phyloP scores from a whole-genome alignment of 2,888 invertebrate genomes.

The Slavum lentiscoides region DNA sequence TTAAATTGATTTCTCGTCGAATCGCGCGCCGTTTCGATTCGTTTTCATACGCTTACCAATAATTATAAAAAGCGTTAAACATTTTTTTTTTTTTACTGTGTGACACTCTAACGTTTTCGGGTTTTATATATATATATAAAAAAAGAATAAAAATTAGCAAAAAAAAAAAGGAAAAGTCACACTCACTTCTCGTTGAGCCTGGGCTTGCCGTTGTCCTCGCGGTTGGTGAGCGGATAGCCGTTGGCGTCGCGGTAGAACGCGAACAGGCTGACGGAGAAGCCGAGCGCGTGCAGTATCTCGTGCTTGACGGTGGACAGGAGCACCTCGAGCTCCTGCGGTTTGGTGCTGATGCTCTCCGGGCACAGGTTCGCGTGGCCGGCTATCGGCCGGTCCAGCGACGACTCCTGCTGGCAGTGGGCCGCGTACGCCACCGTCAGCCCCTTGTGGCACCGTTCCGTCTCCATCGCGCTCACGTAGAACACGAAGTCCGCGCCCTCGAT shows the following conservation, averaged over 20 bases:
- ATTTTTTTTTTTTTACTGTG: too few species aligned
- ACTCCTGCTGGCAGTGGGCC: constrained; percentile 97
- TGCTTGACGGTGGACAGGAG: constrained; percentile 95
- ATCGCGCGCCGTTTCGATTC: too few species aligned
- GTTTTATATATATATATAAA: too few species aligned
- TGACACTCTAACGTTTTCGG: too few species aligned
- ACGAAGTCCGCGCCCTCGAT: constrained; percentile 89
- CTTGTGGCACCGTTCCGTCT: constrained; percentile 88
- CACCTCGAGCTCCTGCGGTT: constrained; percentile 86
- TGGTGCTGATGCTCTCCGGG: constrained; percentile 89
- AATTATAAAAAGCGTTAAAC: too few species aligned
- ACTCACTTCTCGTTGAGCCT: constrained; percentile 81
- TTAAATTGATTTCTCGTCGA: too few species aligned
- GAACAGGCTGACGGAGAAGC: constrained; percentile 94
- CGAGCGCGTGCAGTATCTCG: constrained; percentile 96
- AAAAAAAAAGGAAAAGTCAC: neutral
- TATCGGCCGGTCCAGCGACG: constrained; percentile 88
- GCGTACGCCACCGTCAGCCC: constrained; percentile 95
- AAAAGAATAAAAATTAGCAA: neutral
- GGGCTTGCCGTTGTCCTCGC: constrained; percentile 86
- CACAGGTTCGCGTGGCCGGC: constrained; percentile 99
- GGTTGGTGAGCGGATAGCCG: constrained; percentile 84
- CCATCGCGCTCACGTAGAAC: constrained; percentile 92
- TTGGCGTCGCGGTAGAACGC: constrained; percentile 91
- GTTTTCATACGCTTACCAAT: too few species aligned